A percentile compares a stretch with the other conserved stretches of the same genome.
phyloP scores from a whole-genome alignment of 2,888 invertebrate genomes.

The Himalopsyche tibetana region DNA sequence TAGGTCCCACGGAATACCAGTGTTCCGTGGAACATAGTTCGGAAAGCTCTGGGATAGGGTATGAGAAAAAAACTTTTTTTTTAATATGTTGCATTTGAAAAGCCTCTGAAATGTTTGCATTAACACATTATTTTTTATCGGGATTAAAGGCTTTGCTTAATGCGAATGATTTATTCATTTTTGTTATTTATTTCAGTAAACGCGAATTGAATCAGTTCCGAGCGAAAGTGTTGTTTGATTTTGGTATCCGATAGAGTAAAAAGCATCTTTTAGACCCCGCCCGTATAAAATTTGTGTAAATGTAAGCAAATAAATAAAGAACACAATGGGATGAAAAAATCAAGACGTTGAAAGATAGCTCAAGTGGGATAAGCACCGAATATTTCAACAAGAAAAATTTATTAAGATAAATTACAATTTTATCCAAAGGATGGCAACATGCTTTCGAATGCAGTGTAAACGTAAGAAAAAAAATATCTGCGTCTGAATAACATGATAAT shows the following conservation, averaged over 20 bases:
- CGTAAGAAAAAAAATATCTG: not conserved
- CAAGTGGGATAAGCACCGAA: slow-evolving; percentile 4
- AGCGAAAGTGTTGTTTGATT: not conserved
- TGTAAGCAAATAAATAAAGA: slow-evolving; percentile 11
- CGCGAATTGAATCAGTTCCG: not conserved
- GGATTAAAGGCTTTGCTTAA: not conserved
- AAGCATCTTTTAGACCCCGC: not conserved
- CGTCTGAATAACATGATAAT: not conserved
- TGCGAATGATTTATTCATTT: too few relatives aligned
- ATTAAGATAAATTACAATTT: not conserved
- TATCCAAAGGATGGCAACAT: not conserved
- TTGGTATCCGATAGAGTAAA: not conserved
- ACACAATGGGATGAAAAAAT: slow-evolving; percentile 1
- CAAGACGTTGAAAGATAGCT: not conserved
- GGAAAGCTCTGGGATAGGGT: too few relatives aligned
- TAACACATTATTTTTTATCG: too few relatives aligned
- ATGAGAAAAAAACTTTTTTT: too few relatives aligned
- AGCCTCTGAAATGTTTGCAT: too few relatives aligned
- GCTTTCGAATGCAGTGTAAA: not conserved
- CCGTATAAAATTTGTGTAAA: not conserved
- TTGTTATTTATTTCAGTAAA: not conserved
- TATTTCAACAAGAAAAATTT: not conserved
- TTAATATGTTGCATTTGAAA: too few relatives aligned
- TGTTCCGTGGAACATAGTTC: too few relatives aligned
- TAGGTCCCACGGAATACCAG: too few relatives aligned